These are phyloP conservation scores for Atlantisia rogersi DNA, from an alignment of 2,113 vertebrate species.

Conservation along the genomic window DNA sequence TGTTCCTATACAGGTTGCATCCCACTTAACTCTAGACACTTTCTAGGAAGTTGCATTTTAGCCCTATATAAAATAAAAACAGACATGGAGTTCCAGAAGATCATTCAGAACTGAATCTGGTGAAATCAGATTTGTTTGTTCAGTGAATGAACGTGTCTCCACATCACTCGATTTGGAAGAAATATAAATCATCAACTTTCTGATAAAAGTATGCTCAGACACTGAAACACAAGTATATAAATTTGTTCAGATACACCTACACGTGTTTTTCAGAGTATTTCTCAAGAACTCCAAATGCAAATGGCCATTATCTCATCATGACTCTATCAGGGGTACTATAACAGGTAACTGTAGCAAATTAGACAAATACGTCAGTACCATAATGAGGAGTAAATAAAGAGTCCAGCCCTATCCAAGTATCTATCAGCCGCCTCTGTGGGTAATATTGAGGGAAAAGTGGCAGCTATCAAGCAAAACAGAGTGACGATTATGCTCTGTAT, in stretches of 20 bases:
- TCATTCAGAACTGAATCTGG: background rate
- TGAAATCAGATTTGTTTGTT: background rate
- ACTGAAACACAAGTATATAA: background rate
- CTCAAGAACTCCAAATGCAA: background rate
- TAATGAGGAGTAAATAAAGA: background rate
- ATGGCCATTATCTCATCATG: background rate
- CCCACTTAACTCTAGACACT: background rate
- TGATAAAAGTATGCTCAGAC: background rate
- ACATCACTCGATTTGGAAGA: background rate
- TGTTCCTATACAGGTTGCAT: background rate
- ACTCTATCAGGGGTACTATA: accelerated
- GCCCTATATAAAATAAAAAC: background rate
- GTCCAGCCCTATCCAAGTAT: no score
- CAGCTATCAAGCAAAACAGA: background rate
- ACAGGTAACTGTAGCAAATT: background rate
- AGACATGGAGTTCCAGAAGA: background rate
- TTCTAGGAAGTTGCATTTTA: background rate
- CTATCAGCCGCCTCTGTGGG: background rate
- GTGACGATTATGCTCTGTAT: background rate
- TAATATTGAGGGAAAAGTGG: background rate
- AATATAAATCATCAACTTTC: background rate
- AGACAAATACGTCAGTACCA: background rate
- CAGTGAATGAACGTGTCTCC: background rate
- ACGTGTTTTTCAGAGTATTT: background rate
- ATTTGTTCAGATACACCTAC: background rate